Percentiles rank a stretch among this genome's conserved stretches.
Evolutionary conservation across 35 echinoderm and acorn worm genomes (phyloP).

Genomic region (Lytechinus variegatus): DNA sequence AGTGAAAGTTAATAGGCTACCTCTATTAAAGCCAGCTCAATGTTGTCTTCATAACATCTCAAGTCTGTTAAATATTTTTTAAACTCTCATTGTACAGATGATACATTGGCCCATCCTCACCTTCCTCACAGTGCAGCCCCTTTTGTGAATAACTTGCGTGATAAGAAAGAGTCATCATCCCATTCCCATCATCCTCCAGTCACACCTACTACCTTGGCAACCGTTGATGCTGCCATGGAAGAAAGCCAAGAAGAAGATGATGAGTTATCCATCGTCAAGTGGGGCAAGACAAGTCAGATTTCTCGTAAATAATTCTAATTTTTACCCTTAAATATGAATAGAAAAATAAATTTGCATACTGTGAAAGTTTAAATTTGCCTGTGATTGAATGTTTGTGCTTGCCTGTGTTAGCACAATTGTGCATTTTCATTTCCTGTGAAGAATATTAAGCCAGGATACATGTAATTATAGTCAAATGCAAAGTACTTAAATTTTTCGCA

Average conservation of each 20-base stretch:
- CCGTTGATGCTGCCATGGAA: slow-evolving; percentile 42
- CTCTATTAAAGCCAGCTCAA: too few relatives aligned
- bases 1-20: too few relatives aligned
- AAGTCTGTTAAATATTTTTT: too few relatives aligned
- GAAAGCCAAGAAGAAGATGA: slow-evolving; percentile 29
- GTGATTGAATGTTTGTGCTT: too few relatives aligned
- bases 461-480: too few relatives aligned
- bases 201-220: background rate
- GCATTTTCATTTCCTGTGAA: too few relatives aligned
- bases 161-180: background rate
- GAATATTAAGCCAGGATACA: too few relatives aligned
- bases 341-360: background rate
- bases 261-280: slow-evolving; percentile 19
- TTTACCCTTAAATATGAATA: background rate
- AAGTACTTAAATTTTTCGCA: too few relatives aligned
- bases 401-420: too few relatives aligned
- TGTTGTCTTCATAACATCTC: too few relatives aligned
- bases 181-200: background rate
- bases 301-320: background rate
- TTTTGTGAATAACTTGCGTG: slow-evolving; percentile 50
- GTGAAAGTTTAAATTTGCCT: too few relatives aligned
- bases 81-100: background rate
- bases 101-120: slow-evolving; percentile 48
- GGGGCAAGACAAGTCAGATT: slow-evolving; percentile 6
- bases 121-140: slow-evolving; percentile 71